These are phyloP conservation scores for Enteromius radiatus DNA, from an alignment of 2,797 vertebrate species.

Conservation along the genomic window DNA sequence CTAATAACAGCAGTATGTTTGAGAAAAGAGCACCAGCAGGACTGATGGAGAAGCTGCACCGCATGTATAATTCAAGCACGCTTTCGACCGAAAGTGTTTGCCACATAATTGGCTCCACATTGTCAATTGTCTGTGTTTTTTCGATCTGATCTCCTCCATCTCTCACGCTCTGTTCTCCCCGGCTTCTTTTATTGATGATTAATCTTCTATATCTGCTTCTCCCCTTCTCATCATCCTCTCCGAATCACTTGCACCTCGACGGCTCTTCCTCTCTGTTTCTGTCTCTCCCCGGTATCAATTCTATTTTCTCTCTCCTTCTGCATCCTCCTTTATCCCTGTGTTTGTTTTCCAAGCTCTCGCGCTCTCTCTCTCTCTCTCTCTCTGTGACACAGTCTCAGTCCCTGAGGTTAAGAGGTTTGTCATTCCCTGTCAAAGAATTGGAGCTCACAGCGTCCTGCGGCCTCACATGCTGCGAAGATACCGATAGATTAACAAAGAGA, in stretches of 20 bases:
- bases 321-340: constrained; percentile 14
- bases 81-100: background rate
- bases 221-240: constrained; percentile 18
- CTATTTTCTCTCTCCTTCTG: background rate
- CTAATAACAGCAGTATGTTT: background rate
- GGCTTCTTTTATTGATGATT: constrained; percentile 21
- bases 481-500: constrained; percentile 5
- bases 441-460: background rate
- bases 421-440: background rate
- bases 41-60: background rate
- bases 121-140: background rate
- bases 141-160: background rate
- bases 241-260: background rate
- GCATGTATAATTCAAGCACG: constrained; percentile 1
- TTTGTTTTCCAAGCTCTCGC: constrained; percentile 7
- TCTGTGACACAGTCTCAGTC: background rate
- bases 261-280: background rate
- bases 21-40: background rate
- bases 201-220: background rate
- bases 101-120: background rate
- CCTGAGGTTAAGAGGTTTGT: constrained; percentile 19
- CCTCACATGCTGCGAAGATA: background rate
- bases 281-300: background rate
- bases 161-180: background rate
- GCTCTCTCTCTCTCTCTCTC: background rate